Conservation (phyloP, 2,888 invertebrate species). For the Aporophyla nigra region DNA sequence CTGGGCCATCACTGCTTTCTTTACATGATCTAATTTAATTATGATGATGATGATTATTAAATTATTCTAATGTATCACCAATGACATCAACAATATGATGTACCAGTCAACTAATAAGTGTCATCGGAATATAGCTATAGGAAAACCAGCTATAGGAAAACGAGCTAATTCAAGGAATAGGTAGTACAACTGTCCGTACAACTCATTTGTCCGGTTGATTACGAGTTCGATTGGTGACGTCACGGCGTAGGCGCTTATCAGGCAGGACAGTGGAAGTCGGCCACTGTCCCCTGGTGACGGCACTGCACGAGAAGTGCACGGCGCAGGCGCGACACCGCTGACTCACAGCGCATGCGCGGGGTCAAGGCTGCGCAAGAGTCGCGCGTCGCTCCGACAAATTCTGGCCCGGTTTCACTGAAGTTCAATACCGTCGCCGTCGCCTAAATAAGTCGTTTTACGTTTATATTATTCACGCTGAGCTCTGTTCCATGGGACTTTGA, state of each 20-base stretch:
- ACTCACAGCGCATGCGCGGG: slow-evolving; percentile 76
- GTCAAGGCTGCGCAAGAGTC: slow-evolving; percentile 81
- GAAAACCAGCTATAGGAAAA: slow-evolving; percentile 38
- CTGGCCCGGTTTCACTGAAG: slow-evolving; percentile 82
- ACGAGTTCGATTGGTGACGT: slow-evolving; percentile 55
- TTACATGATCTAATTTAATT: background rate
- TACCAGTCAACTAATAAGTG: background rate
- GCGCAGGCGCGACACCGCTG: slow-evolving; percentile 74
- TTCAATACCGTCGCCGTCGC: slow-evolving; percentile 76
- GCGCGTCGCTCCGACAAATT: slow-evolving; percentile 71
- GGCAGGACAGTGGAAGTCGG: slow-evolving; percentile 56
- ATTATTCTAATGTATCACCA: background rate
- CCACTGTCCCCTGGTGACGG: slow-evolving; percentile 51
- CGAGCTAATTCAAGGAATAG: slow-evolving; percentile 45
- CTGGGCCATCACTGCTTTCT: no score
- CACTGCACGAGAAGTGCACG: slow-evolving; percentile 61
- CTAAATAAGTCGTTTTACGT: slow-evolving; percentile 64
- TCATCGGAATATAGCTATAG: slow-evolving; percentile 4
- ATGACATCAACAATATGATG: background rate
- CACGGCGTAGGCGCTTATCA: slow-evolving; percentile 63
- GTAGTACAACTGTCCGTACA: slow-evolving; percentile 28
- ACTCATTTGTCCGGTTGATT: slow-evolving; percentile 53
- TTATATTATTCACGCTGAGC: slow-evolving; percentile 43
- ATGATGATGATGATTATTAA: no score
- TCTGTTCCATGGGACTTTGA: slow-evolving; percentile 34